phyloP scores from a whole-genome alignment of 2,888 invertebrate species.

The Volucella inanis region DNA sequence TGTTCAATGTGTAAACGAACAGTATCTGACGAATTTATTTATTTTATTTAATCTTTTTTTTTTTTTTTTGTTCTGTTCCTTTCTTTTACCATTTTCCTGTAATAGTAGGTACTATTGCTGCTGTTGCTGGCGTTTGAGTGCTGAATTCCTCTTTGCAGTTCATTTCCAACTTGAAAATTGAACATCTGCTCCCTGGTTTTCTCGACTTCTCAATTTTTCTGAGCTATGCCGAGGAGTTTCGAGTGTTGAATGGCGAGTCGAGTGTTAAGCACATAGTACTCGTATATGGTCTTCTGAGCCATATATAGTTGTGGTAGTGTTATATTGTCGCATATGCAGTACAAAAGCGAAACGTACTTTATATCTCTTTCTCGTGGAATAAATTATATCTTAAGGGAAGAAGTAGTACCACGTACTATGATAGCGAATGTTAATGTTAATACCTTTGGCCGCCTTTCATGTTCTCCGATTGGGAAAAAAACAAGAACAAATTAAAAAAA shows the following conservation, averaged over 20 bases:
- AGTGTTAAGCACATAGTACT: neutral
- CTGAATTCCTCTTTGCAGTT: slow-evolving; percentile 70
- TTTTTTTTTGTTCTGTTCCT: slow-evolving; percentile 77
- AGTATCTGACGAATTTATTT: slow-evolving; percentile 72
- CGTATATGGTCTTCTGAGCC: too few relatives aligned
- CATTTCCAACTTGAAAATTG: slow-evolving; percentile 76
- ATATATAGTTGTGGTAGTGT: slow-evolving; percentile 8
- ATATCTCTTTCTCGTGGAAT: slow-evolving; percentile 62
- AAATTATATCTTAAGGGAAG: slow-evolving; percentile 58
- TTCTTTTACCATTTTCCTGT: slow-evolving; percentile 49
- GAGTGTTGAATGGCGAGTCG: slow-evolving; percentile 27
- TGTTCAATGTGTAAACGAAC: slow-evolving; percentile 27
- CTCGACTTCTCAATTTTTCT: slow-evolving; percentile 72
- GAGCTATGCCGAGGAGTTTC: slow-evolving; percentile 28
- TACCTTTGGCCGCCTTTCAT: slow-evolving; percentile 63
- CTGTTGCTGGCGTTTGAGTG: slow-evolving; percentile 48
- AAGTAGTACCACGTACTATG: slow-evolving; percentile 26
- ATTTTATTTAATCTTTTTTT: slow-evolving; percentile 78
- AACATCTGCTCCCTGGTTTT: slow-evolving; percentile 82
- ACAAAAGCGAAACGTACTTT: slow-evolving; percentile 48
- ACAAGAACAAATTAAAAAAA: slow-evolving; percentile 22
- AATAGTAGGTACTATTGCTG: slow-evolving; percentile 53
- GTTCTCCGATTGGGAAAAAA: slow-evolving; percentile 23
- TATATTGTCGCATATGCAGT: slow-evolving; percentile 44
- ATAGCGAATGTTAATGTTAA: slow-evolving; percentile 39